phyloP scores from a whole-genome alignment of 2,888 invertebrate genomes.

The Ennomos fuscantarius region DNA sequence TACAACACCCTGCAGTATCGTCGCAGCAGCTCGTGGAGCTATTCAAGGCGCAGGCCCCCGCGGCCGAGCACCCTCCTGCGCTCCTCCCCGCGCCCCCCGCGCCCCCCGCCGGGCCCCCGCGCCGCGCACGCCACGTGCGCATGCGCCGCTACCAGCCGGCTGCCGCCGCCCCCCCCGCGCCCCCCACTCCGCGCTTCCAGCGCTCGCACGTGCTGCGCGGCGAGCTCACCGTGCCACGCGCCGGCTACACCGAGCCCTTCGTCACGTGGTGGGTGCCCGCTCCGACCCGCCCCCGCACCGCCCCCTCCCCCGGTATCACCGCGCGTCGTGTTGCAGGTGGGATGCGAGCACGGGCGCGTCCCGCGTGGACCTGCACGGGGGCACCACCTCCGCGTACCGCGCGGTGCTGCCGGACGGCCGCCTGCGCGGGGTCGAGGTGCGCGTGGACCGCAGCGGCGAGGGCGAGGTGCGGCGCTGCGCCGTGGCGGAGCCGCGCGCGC shows the following conservation, averaged over 20 bases:
- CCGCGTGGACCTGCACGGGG: slow-evolving; percentile 64
- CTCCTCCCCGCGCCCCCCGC: slow-evolving; percentile 43
- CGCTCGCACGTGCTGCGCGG: slow-evolving; percentile 57
- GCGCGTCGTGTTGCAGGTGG: slow-evolving; percentile 53
- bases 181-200: slow-evolving; percentile 54
- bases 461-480: slow-evolving; percentile 54
- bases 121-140: slow-evolving; percentile 13
- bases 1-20: slow-evolving; percentile 52
- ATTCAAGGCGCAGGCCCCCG: slow-evolving; percentile 57
- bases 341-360: slow-evolving; percentile 63
- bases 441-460: slow-evolving; percentile 58
- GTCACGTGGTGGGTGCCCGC: slow-evolving; percentile 52
- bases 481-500: slow-evolving; percentile 42
- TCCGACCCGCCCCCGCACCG: neutral
- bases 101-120: slow-evolving; percentile 10
- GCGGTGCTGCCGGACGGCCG: slow-evolving; percentile 48
- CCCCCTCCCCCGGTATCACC: neutral
- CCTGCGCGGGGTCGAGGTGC: slow-evolving; percentile 55
- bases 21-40: slow-evolving; percentile 56
- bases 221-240: slow-evolving; percentile 59
- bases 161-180: slow-evolving; percentile 23
- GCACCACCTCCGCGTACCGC: slow-evolving; percentile 61
- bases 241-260: slow-evolving; percentile 68
- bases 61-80: slow-evolving; percentile 60
- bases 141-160: slow-evolving; percentile 3